Percentiles rank a stretch among this genome's conserved stretches.
These are phyloP conservation scores for Linnaemya tessellans DNA, from an alignment of 2,888 invertebrate species.

Conservation along the genomic window DNA sequence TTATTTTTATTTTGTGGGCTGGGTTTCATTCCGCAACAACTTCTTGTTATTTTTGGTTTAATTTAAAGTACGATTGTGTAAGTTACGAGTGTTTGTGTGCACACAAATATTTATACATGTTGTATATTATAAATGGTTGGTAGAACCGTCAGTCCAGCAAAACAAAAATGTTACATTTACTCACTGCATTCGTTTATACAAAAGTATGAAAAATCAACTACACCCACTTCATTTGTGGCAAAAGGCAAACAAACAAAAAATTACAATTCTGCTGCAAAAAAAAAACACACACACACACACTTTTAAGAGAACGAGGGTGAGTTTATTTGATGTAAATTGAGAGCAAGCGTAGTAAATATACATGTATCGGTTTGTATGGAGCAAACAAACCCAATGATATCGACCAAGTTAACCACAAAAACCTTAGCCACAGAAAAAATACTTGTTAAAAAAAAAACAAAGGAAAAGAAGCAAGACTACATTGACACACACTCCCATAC, in stretches of 20 bases:
- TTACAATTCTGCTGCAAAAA: conserved; percentile 34
- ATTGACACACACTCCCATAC: conserved; percentile 20
- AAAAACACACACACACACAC: not conserved
- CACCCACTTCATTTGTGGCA: conserved; percentile 72
- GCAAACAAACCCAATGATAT: conserved; percentile 65
- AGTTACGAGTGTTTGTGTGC: not conserved
- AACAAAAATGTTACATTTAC: conserved; percentile 53
- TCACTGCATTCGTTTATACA: conserved; percentile 30
- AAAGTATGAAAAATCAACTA: conserved; percentile 45
- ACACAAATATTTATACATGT: conserved; percentile 1
- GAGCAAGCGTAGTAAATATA: conserved; percentile 67
- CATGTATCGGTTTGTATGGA: not conserved
- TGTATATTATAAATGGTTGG: conserved; percentile 56
- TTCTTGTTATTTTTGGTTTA: conserved; percentile 36
- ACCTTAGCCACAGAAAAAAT: conserved; percentile 76
- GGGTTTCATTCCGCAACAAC: conserved; percentile 64
- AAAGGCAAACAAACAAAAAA: conserved; percentile 44
- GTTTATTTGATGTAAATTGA: conserved; percentile 28
- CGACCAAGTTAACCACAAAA: conserved; percentile 78
- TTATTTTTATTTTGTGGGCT: conserved; percentile 68
- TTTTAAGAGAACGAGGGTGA: conserved; percentile 55
- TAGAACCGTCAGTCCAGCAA: conserved; percentile 52
- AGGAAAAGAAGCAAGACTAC: not conserved
- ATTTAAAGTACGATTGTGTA: not conserved
- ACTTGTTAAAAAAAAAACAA: conserved; percentile 31